Percentiles rank a stretch among this genome's conserved stretches.
These are phyloP conservation scores for Arvicola amphibius DNA, from an alignment of 2,797 vertebrate species.

Conservation along the genomic window DNA sequence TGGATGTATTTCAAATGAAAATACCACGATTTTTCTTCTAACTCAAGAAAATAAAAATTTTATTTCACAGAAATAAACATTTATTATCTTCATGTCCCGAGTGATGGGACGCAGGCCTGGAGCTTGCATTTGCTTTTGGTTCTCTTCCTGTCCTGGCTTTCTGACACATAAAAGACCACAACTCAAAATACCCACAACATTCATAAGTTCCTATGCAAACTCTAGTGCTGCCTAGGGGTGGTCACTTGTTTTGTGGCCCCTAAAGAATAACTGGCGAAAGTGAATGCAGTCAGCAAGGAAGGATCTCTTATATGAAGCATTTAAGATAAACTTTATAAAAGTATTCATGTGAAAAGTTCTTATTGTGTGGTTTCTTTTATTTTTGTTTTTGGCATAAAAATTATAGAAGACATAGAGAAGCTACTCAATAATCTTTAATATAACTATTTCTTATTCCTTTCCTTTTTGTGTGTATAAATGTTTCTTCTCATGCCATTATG, in stretches of 20 bases:
- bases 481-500: neutral
- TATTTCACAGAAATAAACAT: conserved; percentile 59
- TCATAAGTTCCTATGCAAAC: neutral
- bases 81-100: conserved; percentile 48
- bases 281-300: neutral
- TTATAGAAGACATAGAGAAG: neutral
- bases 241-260: neutral
- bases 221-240: neutral
- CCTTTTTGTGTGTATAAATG: neutral
- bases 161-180: neutral
- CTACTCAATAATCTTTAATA: neutral
- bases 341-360: neutral
- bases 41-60: conserved; percentile 55
- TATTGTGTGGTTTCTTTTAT: neutral
- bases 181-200: conserved; percentile 12
- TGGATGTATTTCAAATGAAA: conserved; percentile 53
- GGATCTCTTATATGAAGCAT: neutral
- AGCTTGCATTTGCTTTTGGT: conserved; percentile 20
- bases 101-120: conserved; percentile 22
- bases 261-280: neutral
- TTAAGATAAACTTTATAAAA: neutral
- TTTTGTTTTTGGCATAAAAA: conserved; percentile 37
- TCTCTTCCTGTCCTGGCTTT: conserved; percentile 16
- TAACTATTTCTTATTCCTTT: neutral
- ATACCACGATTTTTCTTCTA: conserved; percentile 23